phyloP scores from a whole-genome alignment of 2,113 vertebrate species.

The Nestor notabilis region DNA sequence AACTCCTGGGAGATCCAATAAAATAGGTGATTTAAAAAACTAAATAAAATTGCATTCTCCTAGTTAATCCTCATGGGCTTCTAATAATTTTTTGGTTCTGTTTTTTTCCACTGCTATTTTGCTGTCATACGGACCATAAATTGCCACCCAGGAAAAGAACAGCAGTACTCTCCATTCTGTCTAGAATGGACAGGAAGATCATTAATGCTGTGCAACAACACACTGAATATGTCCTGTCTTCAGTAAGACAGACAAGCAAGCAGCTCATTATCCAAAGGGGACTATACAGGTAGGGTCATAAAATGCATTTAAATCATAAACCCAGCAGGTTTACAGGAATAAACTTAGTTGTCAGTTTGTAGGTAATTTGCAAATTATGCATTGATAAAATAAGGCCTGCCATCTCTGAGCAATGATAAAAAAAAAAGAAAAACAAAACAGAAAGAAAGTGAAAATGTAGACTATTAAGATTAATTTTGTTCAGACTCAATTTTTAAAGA shows the following conservation, averaged over 20 bases:
- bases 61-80: not conserved
- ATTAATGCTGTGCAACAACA: not conserved
- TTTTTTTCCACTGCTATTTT: not conserved
- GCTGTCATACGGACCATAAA: not conserved
- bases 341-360: not conserved
- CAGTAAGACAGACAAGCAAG: not conserved
- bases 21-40: not conserved
- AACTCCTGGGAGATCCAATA: not conserved
- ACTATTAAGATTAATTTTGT: not conserved
- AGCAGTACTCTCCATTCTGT: not conserved
- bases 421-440: too few relatives aligned
- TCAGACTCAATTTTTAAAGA: not conserved
- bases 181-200: not conserved
- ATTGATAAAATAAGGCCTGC: not conserved
- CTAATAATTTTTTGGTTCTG: not conserved
- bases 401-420: not conserved
- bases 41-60: not conserved
- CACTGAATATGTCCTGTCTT: not conserved
- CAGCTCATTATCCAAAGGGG: not conserved
- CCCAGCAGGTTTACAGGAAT: not conserved
- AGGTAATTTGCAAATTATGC: not conserved
- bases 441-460: not conserved
- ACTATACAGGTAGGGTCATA: not conserved
- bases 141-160: not conserved
- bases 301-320: not conserved